phyloP scores from a whole-genome alignment of 2,797 vertebrate genomes.

The Eulemur albifrons region DNA sequence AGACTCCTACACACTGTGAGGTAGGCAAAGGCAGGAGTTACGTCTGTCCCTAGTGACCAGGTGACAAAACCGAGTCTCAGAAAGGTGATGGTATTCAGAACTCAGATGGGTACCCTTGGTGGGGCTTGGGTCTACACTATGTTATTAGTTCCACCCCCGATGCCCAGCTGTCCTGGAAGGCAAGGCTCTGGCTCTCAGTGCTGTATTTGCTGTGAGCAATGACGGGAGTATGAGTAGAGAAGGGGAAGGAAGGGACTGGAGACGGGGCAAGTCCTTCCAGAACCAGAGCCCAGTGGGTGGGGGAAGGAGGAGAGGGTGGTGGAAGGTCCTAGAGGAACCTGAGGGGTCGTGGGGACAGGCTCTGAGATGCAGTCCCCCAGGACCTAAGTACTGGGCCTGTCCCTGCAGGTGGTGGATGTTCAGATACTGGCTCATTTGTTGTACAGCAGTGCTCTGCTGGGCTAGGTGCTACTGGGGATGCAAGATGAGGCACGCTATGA shows the following conservation, averaged over 20 bases:
- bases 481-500: neutral
- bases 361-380: neutral
- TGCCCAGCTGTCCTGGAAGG: neutral
- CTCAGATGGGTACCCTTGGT: rapidly evolving
- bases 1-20: neutral
- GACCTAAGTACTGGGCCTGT: neutral
- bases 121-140: neutral
- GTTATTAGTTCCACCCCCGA: neutral
- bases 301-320: neutral
- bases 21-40: neutral
- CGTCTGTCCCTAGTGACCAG: neutral
- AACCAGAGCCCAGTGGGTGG: neutral
- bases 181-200: neutral
- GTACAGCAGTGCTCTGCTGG: no score
- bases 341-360: neutral
- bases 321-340: neutral
- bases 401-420: neutral
- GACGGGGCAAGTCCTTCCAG: neutral
- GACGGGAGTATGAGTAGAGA: neutral
- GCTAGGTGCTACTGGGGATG: no score
- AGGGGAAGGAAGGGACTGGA: neutral
- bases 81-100: neutral
- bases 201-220: neutral
- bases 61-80: neutral
- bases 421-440: neutral